Percentiles rank a stretch among this genome's conserved stretches.
These are phyloP conservation scores for Fistularia commersonii DNA, from an alignment of 2,797 vertebrate genomes.

Conservation along the genomic window DNA sequence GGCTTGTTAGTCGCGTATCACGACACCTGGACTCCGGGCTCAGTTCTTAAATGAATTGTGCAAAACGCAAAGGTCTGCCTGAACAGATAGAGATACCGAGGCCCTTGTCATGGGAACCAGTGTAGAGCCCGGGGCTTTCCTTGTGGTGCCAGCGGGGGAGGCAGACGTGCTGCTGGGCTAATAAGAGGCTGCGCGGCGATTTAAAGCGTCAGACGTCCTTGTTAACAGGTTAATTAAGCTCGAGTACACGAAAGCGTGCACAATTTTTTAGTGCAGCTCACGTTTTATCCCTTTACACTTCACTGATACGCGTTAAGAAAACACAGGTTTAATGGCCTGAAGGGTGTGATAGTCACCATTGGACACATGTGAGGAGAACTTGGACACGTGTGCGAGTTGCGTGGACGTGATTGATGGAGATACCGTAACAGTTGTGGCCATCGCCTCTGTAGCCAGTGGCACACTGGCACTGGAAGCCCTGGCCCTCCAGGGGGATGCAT, in stretches of 20 bases:
- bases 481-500: constrained; percentile 79
- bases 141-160: constrained; percentile 43
- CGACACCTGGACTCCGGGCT: constrained; percentile 21
- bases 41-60: constrained; percentile 6
- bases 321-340: too few species aligned
- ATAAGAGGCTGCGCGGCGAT: constrained; percentile 45
- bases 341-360: too few species aligned
- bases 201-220: constrained; percentile 22
- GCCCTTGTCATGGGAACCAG: constrained; percentile 43
- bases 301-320: too few species aligned
- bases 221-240: constrained; percentile 24
- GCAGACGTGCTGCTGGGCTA: constrained; percentile 52
- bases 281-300: not conserved
- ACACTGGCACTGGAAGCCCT: constrained; percentile 83
- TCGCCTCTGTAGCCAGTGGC: constrained; percentile 80
- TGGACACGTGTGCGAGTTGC: too few species aligned
- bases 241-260: not conserved
- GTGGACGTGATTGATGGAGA: not conserved
- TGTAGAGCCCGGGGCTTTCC: constrained; percentile 41
- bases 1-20: too few species aligned
- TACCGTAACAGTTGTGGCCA: constrained; percentile 85
- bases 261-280: not conserved
- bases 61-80: constrained; percentile 1
- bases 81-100: constrained; percentile 27
- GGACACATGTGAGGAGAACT: too few species aligned